Conservation (phyloP, 2,797 vertebrate species). For the Anableps anableps region DNA sequence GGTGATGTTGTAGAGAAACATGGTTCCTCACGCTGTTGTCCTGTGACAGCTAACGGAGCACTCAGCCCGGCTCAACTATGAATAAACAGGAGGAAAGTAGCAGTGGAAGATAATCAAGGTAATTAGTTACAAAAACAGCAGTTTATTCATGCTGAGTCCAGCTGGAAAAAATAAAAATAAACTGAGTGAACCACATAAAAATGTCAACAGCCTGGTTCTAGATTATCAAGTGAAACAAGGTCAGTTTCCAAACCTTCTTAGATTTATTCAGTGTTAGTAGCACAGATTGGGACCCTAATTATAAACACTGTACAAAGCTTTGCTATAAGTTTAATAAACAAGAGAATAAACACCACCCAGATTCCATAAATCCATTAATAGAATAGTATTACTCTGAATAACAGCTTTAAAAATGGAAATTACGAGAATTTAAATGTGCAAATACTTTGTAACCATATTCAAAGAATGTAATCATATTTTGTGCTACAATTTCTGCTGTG, state of each 20-base stretch:
- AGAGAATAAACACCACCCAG: background rate
- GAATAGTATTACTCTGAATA: background rate
- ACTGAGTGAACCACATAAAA: background rate
- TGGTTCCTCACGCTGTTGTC: slow-evolving; percentile 67
- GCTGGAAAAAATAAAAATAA: background rate
- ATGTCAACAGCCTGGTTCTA: background rate
- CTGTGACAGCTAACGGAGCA: slow-evolving; percentile 50
- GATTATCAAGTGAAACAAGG: background rate
- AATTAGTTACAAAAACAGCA: background rate
- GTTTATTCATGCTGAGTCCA: background rate
- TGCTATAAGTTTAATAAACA: background rate
- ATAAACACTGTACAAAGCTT: background rate
- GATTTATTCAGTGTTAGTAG: background rate
- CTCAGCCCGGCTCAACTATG: slow-evolving; percentile 47
- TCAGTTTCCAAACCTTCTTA: background rate
- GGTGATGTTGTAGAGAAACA: slow-evolving; percentile 98
- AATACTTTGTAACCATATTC: too few species aligned
- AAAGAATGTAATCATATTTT: too few species aligned
- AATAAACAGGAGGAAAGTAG: background rate
- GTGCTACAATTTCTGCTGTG: too few species aligned
- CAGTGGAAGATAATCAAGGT: background rate
- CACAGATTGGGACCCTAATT: background rate
- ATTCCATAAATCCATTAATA: background rate
- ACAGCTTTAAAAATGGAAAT: background rate
- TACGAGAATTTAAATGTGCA: background rate